phyloP scores from a whole-genome alignment of 1,140 invertebrate species.

The Drosophila lowei region DNA sequence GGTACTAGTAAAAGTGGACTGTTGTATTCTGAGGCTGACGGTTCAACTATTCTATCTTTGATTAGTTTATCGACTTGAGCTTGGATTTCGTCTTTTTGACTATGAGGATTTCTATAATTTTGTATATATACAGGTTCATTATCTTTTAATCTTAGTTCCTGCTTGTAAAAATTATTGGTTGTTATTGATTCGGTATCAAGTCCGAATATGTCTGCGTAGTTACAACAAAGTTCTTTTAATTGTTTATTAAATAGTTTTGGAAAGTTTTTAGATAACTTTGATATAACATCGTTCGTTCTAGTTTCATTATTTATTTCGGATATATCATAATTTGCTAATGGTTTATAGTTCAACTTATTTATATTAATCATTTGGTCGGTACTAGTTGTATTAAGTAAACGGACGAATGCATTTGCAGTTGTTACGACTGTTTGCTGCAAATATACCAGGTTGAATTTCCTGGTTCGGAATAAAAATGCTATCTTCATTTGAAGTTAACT shows the following conservation, averaged over 20 bases:
- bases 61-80: too few relatives aligned
- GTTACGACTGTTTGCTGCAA: conserved; percentile 6
- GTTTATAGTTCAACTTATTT: conserved; percentile 12
- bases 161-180: too few relatives aligned
- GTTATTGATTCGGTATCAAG: too few relatives aligned
- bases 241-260: conserved; percentile 11
- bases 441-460: conserved; percentile 20
- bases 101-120: too few relatives aligned
- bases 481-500: not conserved
- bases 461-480: conserved; percentile 15
- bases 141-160: too few relatives aligned
- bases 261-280: conserved; percentile 10
- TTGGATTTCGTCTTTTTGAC: too few relatives aligned
- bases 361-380: conserved; percentile 3
- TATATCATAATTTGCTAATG: conserved; percentile 6
- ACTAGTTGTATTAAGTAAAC: conserved; percentile 15
- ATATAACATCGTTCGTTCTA: not conserved
- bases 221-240: not conserved
- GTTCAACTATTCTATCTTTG: too few relatives aligned
- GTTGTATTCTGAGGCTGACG: too few relatives aligned
- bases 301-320: not conserved
- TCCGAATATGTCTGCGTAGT: too few relatives aligned
- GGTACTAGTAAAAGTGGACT: too few relatives aligned
- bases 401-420: conserved; percentile 4
- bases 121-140: too few relatives aligned